Percentiles rank a stretch among this genome's conserved stretches.
Conservation (phyloP, 2,888 invertebrate genomes). For the Pseudococcus jackbeardsleyi region DNA sequence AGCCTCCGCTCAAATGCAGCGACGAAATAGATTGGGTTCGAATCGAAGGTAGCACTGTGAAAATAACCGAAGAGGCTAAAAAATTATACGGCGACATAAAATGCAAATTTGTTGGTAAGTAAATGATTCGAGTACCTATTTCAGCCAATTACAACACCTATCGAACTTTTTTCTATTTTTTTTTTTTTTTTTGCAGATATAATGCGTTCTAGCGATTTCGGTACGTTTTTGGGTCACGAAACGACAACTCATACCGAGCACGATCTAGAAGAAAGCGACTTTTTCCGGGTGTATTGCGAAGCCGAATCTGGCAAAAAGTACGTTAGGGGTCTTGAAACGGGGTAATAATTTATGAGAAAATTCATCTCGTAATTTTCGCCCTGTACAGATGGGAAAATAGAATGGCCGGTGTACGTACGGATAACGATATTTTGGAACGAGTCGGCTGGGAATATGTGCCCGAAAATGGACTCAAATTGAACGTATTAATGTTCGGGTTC, state of each 20-base stretch:
- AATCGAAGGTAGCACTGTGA: conserved; percentile 77
- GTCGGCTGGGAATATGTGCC: conserved; percentile 73
- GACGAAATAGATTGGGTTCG: conserved; percentile 82
- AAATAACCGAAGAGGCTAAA: conserved; percentile 73
- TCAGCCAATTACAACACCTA: too few relatives aligned
- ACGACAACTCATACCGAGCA: conserved; percentile 75
- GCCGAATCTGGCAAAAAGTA: conserved; percentile 71
- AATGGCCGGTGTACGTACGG: conserved; percentile 75
- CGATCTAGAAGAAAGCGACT: conserved; percentile 78
- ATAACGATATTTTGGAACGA: conserved; percentile 71
- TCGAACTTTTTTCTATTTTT: background rate
- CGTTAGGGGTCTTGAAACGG: background rate
- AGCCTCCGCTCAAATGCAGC: conserved; percentile 78
- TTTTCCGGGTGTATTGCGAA: conserved; percentile 78
- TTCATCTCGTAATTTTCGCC: background rate
- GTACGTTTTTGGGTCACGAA: conserved; percentile 73
- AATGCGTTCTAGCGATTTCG: conserved; percentile 77
- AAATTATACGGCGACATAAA: conserved; percentile 70
- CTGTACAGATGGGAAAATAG: conserved; percentile 76
- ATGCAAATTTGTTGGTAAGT: conserved; percentile 74
- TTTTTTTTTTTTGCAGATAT: conserved; percentile 73
- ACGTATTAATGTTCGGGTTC: conserved; percentile 88
- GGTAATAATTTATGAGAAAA: background rate
- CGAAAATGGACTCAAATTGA: conserved; percentile 73
- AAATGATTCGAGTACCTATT: too few relatives aligned